Percentiles rank a stretch among this genome's conserved stretches.
Evolutionary conservation across 2,797 vertebrate genomes (phyloP).

Genomic region (Gymnoscopelus braueri): DNA sequence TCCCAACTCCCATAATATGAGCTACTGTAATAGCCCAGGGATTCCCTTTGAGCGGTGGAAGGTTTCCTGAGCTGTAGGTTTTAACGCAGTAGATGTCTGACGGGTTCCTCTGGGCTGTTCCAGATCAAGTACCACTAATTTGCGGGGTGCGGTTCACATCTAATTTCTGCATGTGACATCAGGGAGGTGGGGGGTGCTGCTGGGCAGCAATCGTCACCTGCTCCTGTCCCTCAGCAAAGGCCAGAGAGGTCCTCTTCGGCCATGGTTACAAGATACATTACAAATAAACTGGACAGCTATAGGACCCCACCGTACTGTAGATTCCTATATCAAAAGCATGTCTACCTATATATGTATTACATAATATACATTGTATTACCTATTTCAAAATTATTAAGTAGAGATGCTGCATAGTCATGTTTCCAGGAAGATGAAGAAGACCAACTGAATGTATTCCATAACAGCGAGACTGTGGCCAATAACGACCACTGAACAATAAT

Average conservation of each 20-base stretch:
- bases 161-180: constrained; percentile 61
- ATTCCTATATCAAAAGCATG: neutral
- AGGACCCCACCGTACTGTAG: neutral
- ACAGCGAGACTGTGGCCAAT: neutral
- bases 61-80: neutral
- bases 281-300: constrained; percentile 14
- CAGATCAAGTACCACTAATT: constrained; percentile 13
- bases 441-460: neutral
- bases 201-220: constrained; percentile 64
- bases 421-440: constrained; percentile 1
- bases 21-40: neutral
- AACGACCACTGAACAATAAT: neutral
- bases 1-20: neutral
- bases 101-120: neutral
- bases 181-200: constrained; percentile 13
- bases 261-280: constrained; percentile 28
- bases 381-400: too few relatives aligned
- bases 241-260: constrained; percentile 43
- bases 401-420: neutral
- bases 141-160: constrained; percentile 46
- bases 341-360: neutral
- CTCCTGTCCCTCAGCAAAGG: constrained; percentile 65
- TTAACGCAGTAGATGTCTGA: neutral
- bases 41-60: constrained; percentile 1
- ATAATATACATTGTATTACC: too few relatives aligned